Percentiles rank a stretch among this genome's conserved stretches.
These are phyloP conservation scores for Drosophila grimshawi DNA, from an alignment of 1,140 invertebrate genomes.

Conservation along the genomic window DNA sequence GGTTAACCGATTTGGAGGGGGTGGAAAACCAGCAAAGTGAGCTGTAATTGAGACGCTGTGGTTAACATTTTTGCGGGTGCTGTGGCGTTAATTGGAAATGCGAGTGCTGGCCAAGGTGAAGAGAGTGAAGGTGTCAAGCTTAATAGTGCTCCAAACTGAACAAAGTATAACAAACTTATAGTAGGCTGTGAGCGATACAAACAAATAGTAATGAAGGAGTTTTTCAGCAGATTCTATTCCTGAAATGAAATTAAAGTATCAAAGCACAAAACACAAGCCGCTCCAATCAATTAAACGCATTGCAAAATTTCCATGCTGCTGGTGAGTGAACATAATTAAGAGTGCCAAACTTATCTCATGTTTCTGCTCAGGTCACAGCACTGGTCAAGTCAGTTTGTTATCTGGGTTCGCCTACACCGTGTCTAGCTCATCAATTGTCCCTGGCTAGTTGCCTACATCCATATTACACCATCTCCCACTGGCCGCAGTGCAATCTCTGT, in stretches of 20 bases:
- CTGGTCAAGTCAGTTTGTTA: slow-evolving; percentile 46
- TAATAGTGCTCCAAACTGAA: not conserved
- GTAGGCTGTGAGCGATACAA: not conserved
- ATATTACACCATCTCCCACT: slow-evolving; percentile 23
- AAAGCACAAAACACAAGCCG: slow-evolving; percentile 55
- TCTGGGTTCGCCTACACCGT: slow-evolving; percentile 45
- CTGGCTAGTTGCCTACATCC: slow-evolving; percentile 22
- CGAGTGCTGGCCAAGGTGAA: not conserved
- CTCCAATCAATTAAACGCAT: slow-evolving; percentile 60
- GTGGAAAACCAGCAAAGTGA: slow-evolving; percentile 17
- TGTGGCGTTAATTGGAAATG: slow-evolving; percentile 52
- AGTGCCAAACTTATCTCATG: not conserved
- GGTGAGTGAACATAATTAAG: slow-evolving; percentile 44
- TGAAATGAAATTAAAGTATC: slow-evolving; percentile 77
- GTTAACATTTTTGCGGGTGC: slow-evolving; percentile 27
- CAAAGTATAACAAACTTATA: not conserved
- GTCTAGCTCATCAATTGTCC: slow-evolving; percentile 38
- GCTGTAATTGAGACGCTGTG: slow-evolving; percentile 52
- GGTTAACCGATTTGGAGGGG: not conserved
- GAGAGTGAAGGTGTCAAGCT: too few relatives aligned
- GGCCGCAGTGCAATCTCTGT: slow-evolving; percentile 16
- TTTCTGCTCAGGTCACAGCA: slow-evolving; percentile 14
- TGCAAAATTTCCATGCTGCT: slow-evolving; percentile 16
- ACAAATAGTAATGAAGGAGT: not conserved
- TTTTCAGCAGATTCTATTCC: slow-evolving; percentile 37